A percentile compares a stretch with the other conserved stretches of the same genome.
phyloP scores from a whole-genome alignment of 53 echinoderm and acorn worm species.

The Hippasteria phrygiana region DNA sequence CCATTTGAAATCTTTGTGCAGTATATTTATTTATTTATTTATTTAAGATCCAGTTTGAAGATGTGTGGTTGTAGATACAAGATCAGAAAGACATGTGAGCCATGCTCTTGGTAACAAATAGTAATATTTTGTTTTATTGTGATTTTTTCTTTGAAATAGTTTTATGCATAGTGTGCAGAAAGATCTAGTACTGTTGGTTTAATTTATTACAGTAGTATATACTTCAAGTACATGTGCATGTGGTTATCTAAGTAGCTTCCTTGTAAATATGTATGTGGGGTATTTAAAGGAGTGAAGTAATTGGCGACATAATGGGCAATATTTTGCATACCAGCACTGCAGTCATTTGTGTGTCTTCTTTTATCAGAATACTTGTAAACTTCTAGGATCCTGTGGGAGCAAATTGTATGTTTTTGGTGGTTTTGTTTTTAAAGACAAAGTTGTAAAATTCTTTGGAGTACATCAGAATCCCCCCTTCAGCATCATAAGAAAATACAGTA shows the following conservation, averaged over 20 bases:
- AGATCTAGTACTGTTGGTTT: slow-evolving; percentile 14
- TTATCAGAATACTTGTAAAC: not conserved
- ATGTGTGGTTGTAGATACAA: not conserved
- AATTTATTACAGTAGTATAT: not conserved
- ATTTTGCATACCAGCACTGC: not conserved
- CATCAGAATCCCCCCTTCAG: too few species aligned
- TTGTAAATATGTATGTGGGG: not conserved
- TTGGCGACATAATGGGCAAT: not conserved
- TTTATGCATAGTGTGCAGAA: not conserved
- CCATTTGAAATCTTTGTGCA: not conserved
- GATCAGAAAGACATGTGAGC: not conserved
- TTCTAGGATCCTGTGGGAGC: not conserved
- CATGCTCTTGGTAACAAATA: not conserved
- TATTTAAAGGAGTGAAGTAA: not conserved
- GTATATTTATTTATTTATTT: not conserved
- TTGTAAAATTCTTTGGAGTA: too few species aligned
- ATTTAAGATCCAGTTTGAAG: not conserved
- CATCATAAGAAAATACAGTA: too few species aligned
- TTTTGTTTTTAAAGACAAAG: too few species aligned
- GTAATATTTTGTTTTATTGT: not conserved
- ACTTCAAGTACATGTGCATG: not conserved
- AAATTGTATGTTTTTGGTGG: not conserved
- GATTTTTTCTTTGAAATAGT: not conserved
- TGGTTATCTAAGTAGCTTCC: not conserved
- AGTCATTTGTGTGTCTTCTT: not conserved